Base-by-base conservation (phyloP, 92 coral and sea anemone species). In the Phenganax marumi region DNA sequence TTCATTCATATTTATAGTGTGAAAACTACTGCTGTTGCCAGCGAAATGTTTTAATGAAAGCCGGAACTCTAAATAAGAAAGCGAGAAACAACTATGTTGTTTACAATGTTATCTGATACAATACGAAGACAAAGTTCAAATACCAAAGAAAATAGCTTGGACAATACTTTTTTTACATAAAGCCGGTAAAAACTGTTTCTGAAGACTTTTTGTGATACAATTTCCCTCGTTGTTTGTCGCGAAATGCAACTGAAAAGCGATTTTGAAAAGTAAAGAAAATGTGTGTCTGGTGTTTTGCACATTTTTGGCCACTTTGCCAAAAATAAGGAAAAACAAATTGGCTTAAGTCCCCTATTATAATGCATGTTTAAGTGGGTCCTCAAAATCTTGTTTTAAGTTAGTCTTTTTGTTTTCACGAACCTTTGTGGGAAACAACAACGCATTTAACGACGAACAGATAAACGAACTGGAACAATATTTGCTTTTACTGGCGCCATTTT, bases 321-420 rank as follows among this genome's bases (percentile, higher is more conserved):
- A 66, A 33, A 33, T 33, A 33, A 33, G 43, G 43, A 33, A 33
- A 18, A 23, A 49, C 50, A 66, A 66, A 66, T 66, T 66, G 72
- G 72, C 72, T 62, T 33, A 14, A 25, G 25, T 33, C 33, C 18
- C 72, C 72, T 66, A 66, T 66, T 66, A 66, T 66, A 49, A 66
- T 66, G 72, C 72, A 25, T 25, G 72, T 21, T 24, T 66, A 66
- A 66, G 72, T 66, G 72, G 49, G 8, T 19, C 26, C 72, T 66
- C 72, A 64, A 66, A 62, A 66, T 33, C 49, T 25, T 66, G 43
- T 66, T 49, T 49, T 66, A 25, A 25, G 49, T 25, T 66, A 66
- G 72, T 66, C 49, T 25, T 66, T 66, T 66, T 66, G 72, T 66
- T 66, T 33, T 10, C 17, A 25, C 72, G 72, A 10, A 18, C 72